Evolutionary conservation across 2,113 vertebrate genomes (phyloP).

Genomic region (Sorex araneus): DNA sequence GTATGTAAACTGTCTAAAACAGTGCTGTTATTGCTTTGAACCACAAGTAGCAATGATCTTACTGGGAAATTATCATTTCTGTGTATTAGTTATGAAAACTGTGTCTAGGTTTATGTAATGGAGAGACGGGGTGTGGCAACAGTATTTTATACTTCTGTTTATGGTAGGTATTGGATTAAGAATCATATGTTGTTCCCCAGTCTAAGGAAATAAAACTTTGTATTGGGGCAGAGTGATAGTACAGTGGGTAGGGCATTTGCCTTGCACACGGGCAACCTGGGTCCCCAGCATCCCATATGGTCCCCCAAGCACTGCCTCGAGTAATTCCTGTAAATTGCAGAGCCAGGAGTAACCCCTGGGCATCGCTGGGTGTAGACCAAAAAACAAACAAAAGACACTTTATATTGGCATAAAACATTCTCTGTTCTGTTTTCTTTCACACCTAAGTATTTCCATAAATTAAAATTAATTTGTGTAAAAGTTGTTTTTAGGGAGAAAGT

Average conservation of each 20-base stretch:
- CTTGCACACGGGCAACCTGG: no score
- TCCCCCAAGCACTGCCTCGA: no score
- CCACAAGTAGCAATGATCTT: slow-evolving; percentile 4
- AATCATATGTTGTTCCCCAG: slow-evolving; percentile 52
- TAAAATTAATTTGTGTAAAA: slow-evolving; percentile 65
- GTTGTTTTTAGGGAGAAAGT: slow-evolving; percentile 2
- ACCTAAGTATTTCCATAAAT: background rate
- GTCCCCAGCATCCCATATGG: no score
- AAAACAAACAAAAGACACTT: slow-evolving; percentile 1
- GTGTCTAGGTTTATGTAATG: background rate
- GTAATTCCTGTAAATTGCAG: no score
- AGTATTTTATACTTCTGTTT: slow-evolving; percentile 38
- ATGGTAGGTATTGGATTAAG: background rate
- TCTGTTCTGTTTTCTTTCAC: slow-evolving; percentile 28
- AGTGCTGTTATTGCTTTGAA: slow-evolving; percentile 57
- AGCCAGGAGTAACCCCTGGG: no score
- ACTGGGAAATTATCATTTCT: slow-evolving; percentile 28
- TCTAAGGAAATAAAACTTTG: slow-evolving; percentile 33
- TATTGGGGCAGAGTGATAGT: background rate
- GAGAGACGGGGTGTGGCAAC: background rate
- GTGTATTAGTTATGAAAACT: slow-evolving; percentile 48
- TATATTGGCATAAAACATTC: slow-evolving; percentile 22
- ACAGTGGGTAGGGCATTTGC: no score
- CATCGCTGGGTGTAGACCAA: background rate
- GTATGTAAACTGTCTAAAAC: slow-evolving; percentile 41